phyloP scores from a whole-genome alignment of 1,140 invertebrate species.

The Macrobrachium nipponense region DNA sequence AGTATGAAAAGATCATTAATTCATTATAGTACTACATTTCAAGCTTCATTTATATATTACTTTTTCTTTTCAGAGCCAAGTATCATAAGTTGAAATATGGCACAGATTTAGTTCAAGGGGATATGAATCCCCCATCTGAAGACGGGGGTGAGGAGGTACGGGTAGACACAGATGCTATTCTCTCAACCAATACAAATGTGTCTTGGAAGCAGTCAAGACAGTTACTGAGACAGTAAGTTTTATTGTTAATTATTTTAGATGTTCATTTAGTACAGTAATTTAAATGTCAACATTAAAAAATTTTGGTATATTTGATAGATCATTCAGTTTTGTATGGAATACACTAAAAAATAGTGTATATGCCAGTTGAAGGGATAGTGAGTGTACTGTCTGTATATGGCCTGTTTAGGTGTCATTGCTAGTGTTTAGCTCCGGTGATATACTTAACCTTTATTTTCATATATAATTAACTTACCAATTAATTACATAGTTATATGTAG shows the following conservation, averaged over 20 bases:
- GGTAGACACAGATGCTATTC: constrained; percentile 69
- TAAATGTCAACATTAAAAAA: neutral
- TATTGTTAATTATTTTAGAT: neutral
- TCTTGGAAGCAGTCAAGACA: constrained; percentile 95
- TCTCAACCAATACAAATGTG: constrained; percentile 75
- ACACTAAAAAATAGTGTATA: no score
- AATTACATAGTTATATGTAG: no score
- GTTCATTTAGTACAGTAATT: neutral
- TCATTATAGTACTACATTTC: no score
- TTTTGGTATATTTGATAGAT: no score
- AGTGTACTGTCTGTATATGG: no score
- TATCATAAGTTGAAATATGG: constrained; percentile 97
- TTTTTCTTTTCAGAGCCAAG: constrained; percentile 75
- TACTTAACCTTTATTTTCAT: no score
- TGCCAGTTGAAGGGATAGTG: no score
- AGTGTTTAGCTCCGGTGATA: no score
- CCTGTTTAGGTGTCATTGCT: no score
- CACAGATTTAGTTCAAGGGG: constrained; percentile 87
- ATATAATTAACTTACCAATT: no score
- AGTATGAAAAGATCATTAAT: no score
- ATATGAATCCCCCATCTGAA: constrained; percentile 82
- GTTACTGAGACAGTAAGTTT: constrained; percentile 87
- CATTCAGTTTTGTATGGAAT: no score
- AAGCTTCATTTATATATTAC: neutral
- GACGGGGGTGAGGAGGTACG: constrained; percentile 74